Evolutionary conservation across 2,888 invertebrate genomes (phyloP).

Genomic region (Rotaria magnacalcarata): DNA sequence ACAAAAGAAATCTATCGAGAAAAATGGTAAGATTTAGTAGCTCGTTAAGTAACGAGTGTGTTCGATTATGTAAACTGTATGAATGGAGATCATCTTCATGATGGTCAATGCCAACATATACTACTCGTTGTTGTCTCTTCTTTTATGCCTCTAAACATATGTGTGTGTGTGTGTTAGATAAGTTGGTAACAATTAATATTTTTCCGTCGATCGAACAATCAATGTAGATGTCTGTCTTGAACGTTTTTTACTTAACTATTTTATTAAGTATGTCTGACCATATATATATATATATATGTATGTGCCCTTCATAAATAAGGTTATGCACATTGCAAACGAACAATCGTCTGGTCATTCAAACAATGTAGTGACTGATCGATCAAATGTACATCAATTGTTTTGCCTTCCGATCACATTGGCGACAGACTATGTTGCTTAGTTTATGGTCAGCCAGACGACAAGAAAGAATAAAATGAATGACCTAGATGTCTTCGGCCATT

Average conservation of each 20-base stretch:
- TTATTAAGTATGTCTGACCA: conserved; percentile 13
- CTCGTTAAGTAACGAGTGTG: conserved; percentile 11
- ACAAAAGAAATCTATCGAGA: conserved; percentile 26
- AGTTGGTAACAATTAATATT: background rate
- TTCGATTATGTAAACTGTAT: background rate
- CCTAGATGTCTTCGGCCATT: conserved; percentile 2
- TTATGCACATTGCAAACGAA: background rate
- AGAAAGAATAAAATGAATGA: background rate
- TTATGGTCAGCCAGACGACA: background rate
- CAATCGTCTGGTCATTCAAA: background rate
- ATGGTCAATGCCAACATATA: background rate
- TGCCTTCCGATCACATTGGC: background rate
- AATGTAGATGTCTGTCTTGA: background rate
- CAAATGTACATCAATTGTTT: background rate
- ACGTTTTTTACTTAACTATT: background rate
- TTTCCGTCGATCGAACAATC: background rate
- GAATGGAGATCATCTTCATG: background rate
- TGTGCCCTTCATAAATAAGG: conserved; percentile 9
- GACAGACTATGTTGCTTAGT: background rate
- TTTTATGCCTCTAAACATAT: background rate
- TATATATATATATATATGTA: background rate
- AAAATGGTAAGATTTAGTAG: conserved; percentile 17
- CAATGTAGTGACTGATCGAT: background rate
- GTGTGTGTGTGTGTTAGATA: background rate
- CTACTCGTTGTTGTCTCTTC: background rate